A percentile compares a stretch with the other conserved stretches of the same genome.
These are phyloP conservation scores for Rhagoletis pomonella DNA, from an alignment of 1,140 invertebrate genomes.

Conservation along the genomic window DNA sequence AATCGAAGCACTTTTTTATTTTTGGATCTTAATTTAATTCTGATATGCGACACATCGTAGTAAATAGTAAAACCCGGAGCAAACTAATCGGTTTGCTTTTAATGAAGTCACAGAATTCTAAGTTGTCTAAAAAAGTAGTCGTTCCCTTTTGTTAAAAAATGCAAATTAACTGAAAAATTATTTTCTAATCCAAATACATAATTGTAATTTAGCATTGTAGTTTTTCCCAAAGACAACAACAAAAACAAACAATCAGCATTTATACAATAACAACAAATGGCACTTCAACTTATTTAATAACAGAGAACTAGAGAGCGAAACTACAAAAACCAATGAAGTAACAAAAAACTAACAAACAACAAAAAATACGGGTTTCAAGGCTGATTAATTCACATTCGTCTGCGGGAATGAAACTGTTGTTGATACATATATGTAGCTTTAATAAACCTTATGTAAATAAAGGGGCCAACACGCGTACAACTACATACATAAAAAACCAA, in stretches of 20 bases:
- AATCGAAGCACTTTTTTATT: too few species aligned
- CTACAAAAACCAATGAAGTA: background rate
- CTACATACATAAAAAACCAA: too few species aligned
- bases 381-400: background rate
- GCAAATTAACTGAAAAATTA: too few species aligned
- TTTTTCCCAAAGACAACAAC: background rate
- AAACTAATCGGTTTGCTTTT: too few species aligned
- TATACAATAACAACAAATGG: background rate
- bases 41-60: too few species aligned
- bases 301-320: background rate
- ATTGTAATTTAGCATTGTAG: too few species aligned
- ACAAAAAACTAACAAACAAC: background rate
- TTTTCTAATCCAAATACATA: too few species aligned
- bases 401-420: constrained; percentile 34
- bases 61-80: too few species aligned
- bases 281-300: background rate
- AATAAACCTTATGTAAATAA: background rate
- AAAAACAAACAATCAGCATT: background rate
- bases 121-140: too few species aligned
- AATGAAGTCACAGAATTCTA: too few species aligned
- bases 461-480: background rate
- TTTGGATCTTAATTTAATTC: too few species aligned
- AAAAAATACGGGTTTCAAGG: background rate
- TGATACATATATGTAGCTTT: background rate
- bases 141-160: too few species aligned